Base-by-base conservation (phyloP, 1,140 invertebrate species). In the Leptoteleia sp. region DNA sequence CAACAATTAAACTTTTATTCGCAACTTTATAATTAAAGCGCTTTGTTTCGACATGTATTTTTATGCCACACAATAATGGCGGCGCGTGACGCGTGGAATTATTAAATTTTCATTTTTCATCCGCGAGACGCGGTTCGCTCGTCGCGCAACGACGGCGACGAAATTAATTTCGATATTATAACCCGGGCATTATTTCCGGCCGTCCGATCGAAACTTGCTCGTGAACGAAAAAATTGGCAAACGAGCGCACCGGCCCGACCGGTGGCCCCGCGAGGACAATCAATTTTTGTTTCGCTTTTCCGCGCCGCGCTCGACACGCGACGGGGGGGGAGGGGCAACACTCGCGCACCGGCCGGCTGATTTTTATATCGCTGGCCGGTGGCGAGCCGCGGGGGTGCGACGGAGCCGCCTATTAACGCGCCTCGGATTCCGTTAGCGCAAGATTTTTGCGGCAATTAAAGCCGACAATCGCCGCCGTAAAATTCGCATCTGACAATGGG, bases 391-490 rank as follows among this genome's bases (percentile, higher is more conserved):
- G n/a, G n/a, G n/a, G n/a, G n/a, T n/a, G n/a, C n/a, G n/a, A n/a
- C n/a, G n/a, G n/a, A n/a, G n/a, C n/a, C n/a, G n/a, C n/a, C 37
- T 25, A 65, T 55, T 67, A 55, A 55, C 50, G 61, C 35, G 52
- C 50, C 16, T 61, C 35, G 38, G 27, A 61, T 50, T 52, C 27
- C 57, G 50, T 64, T 64, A 52, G 33, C 7, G 9, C n/a, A 40
- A 27, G 25, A 70, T 65, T 65, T 76, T 48, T 35, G 27, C 38
- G 22, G 35, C 73, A 70, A 76, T 76, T 76, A 64, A 76, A 62
- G 11, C n/a, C 38, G 62, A 67, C 62, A 40, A 65, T 75, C 37
- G 43, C 4, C 25, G 22, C 9, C 22, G 38, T 55, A 61, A 68
- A 76, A 64, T 65, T 62, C 19, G 48, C 25, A 45, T 45, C 48